Evolutionary conservation across 2,888 invertebrate genomes (phyloP).

Genomic region (Notodonta ziczac): DNA sequence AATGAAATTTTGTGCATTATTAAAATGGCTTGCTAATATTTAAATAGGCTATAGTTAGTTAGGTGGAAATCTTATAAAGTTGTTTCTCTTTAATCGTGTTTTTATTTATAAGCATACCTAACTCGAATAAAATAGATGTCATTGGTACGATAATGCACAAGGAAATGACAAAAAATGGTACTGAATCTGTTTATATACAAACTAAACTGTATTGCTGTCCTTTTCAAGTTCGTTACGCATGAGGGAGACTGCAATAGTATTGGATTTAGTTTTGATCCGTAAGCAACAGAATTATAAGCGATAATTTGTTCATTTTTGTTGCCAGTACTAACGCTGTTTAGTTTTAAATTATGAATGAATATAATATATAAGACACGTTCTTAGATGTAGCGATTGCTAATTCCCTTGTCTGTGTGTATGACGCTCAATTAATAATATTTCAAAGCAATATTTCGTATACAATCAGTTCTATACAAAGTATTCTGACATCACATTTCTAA

Average conservation of each 20-base stretch:
- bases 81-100: neutral
- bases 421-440: constrained; percentile 36
- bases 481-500: constrained; percentile 52
- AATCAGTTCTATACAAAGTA: constrained; percentile 6
- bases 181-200: too few relatives aligned
- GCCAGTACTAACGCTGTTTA: too few relatives aligned
- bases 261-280: too few relatives aligned
- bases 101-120: neutral
- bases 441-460: constrained; percentile 53
- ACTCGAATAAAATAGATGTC: neutral
- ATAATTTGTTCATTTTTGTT: too few relatives aligned
- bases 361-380: too few relatives aligned
- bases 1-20: neutral
- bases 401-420: constrained; percentile 7
- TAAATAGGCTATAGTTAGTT: constrained; percentile 6
- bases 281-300: too few relatives aligned
- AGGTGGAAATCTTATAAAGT: constrained; percentile 13
- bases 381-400: neutral
- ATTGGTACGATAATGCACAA: neutral
- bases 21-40: neutral
- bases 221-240: too few relatives aligned
- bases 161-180: too few relatives aligned
- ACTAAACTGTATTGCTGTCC: too few relatives aligned
- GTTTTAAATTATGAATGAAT: too few relatives aligned
- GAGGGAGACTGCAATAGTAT: too few relatives aligned